Percentiles rank a stretch among this genome's conserved stretches.
phyloP scores from a whole-genome alignment of 2,888 invertebrate species.

The Ypsolopha sequella region DNA sequence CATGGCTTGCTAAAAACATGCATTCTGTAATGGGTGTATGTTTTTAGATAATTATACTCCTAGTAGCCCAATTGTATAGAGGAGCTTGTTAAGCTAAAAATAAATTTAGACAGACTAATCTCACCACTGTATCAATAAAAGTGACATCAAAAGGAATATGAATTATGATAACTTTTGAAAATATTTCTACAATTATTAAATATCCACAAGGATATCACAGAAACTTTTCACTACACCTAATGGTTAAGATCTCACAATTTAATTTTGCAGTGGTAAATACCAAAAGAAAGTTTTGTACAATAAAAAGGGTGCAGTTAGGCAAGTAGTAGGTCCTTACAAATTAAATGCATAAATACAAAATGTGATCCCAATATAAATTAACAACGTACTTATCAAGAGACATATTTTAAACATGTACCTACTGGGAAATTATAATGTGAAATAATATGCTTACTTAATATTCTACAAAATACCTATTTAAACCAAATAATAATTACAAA shows the following conservation, averaged over 20 bases:
- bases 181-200: conserved; percentile 24
- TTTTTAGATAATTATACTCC: too few species aligned
- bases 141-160: conserved; percentile 43
- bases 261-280: conserved; percentile 29
- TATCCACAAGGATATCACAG: conserved; percentile 48
- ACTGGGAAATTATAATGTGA: neutral
- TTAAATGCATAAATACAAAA: neutral
- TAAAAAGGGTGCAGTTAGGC: neutral
- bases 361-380: too few species aligned
- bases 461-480: too few species aligned
- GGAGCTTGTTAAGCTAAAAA: too few species aligned
- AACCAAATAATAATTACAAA: too few species aligned
- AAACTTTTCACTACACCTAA: conserved; percentile 29
- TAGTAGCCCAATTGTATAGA: too few species aligned
- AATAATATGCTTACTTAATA: too few species aligned
- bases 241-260: conserved; percentile 47
- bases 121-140: conserved; percentile 43
- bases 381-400: too few species aligned
- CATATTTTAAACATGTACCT: neutral
- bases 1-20: too few species aligned
- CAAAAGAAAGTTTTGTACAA: neutral
- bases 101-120: conserved; percentile 4
- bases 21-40: too few species aligned
- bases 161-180: conserved; percentile 20
- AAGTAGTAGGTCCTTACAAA: neutral